These are phyloP conservation scores for Drosophila orosa DNA, from an alignment of 1,140 invertebrate species.

Conservation along the genomic window DNA sequence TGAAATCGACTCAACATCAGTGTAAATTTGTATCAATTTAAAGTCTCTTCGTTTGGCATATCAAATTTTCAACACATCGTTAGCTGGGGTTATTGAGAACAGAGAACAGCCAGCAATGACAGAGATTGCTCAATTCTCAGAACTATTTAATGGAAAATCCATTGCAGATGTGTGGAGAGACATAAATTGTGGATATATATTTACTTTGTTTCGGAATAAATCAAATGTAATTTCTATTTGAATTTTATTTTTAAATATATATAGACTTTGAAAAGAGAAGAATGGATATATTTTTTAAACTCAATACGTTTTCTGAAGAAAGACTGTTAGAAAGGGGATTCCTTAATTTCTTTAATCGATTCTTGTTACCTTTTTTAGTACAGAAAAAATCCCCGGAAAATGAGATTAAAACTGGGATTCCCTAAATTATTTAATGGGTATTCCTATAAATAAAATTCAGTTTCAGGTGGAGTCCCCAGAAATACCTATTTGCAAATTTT, in stretches of 20 bases:
- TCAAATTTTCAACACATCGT: conserved; percentile 70
- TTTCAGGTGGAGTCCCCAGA: neutral
- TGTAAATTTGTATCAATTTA: conserved; percentile 69
- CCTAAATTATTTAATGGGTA: neutral
- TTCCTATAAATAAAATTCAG: neutral
- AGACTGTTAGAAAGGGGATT: neutral
- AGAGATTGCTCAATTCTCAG: conserved; percentile 10
- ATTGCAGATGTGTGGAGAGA: neutral
- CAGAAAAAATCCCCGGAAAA: neutral
- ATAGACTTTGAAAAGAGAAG: too few relatives aligned
- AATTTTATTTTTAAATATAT: neutral
- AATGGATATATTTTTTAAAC: neutral
- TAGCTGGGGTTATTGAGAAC: conserved; percentile 25
- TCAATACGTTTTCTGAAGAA: neutral
- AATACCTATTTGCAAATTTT: neutral
- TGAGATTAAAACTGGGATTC: neutral
- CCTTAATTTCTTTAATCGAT: neutral
- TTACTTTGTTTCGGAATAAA: neutral
- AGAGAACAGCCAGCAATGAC: neutral
- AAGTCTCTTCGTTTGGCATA: conserved; percentile 31
- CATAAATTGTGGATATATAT: neutral
- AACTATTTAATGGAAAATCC: neutral
- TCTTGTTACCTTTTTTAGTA: too few relatives aligned
- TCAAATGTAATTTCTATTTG: neutral
- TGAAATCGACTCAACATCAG: conserved; percentile 26